Base-by-base conservation (phyloP, 1,140 invertebrate species). In the Scaptomyza graminum region DNA sequence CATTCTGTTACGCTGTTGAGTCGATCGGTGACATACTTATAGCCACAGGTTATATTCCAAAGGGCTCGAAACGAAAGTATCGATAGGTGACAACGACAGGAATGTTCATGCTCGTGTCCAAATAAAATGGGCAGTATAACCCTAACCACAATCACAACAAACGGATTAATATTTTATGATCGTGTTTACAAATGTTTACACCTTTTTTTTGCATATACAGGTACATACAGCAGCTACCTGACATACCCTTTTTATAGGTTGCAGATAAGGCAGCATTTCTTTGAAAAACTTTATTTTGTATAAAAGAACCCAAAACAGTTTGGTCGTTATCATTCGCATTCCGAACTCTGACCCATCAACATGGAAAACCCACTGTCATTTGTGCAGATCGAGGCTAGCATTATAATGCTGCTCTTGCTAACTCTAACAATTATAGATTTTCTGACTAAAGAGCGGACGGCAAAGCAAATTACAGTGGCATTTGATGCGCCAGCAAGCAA, bases 101-200 rank as follows among this genome's bases (percentile, higher is more conserved):
- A 5, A 25, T 25, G 5, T 25, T 25, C 25, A 25, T 25, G 25
- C 2, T n/a, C 25, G 5, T 25, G 25, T 25, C 25, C 25, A 25
- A 25, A 25, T 25, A 25, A 25, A 25, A 25, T 3, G n/a, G n/a
- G 25, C 25, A 25, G 2, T 3, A 2, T 25, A 25, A 22, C 37
- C 37, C 7, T 34, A 49, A 56, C 31, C 3, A 34, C 8, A 12
- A 18, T 49, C n/a, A 74, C 59, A 79, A 72, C 56, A 76, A 79
- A 65, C 1, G 47, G 68, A 76, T 80, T 76, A 73, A 8, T 0
- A 43, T 47, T 71, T 79, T 75, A 75, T 64, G 54, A 64, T 37
- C 47, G 56, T 79, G 51, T 79, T 59, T 44, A 50, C 54, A 22
- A 37, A 37, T n/a, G 13, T 2, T n/a, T 57, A n/a, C 16, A 28